These are phyloP conservation scores for Lasioglossum calceatum DNA, from an alignment of 2,888 invertebrate genomes.

Conservation along the genomic window DNA sequence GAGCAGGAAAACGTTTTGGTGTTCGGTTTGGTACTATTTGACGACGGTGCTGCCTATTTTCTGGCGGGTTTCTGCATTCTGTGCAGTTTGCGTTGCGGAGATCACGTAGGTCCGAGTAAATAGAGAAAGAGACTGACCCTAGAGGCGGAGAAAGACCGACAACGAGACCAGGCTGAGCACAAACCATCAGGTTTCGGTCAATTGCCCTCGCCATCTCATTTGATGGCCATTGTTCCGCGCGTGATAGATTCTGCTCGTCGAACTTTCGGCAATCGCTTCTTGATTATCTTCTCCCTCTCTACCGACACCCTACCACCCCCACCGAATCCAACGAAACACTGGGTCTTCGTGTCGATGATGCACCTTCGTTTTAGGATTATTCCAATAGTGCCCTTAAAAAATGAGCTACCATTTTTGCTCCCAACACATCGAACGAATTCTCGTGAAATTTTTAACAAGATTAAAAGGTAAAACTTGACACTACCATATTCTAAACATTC, in stretches of 20 bases:
- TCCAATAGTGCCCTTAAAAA: background rate
- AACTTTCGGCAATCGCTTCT: constrained; percentile 46
- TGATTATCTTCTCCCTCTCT: constrained; percentile 23
- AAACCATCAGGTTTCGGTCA: constrained; percentile 62
- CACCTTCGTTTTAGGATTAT: background rate
- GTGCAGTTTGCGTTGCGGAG: constrained; percentile 66
- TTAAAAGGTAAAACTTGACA: too few species aligned
- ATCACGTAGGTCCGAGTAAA: constrained; percentile 62
- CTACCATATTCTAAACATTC: too few species aligned
- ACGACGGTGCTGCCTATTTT: constrained; percentile 62
- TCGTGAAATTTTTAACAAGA: too few species aligned
- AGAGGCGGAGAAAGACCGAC: constrained; percentile 31
- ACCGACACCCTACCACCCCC: background rate
- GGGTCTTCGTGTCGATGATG: background rate
- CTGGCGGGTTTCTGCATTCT: constrained; percentile 65
- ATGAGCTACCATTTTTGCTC: background rate
- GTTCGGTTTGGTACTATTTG: constrained; percentile 19
- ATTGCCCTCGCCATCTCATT: constrained; percentile 72
- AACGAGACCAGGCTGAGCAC: constrained; percentile 23
- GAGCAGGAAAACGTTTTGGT: constrained; percentile 37
- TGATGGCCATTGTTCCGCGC: constrained; percentile 69
- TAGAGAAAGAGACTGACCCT: constrained; percentile 51
- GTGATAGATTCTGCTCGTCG: constrained; percentile 43
- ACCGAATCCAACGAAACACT: background rate
- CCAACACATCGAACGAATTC: too few species aligned